Base-by-base conservation (phyloP, 2,113 vertebrate species). In the Aldabrachelys gigantea region DNA sequence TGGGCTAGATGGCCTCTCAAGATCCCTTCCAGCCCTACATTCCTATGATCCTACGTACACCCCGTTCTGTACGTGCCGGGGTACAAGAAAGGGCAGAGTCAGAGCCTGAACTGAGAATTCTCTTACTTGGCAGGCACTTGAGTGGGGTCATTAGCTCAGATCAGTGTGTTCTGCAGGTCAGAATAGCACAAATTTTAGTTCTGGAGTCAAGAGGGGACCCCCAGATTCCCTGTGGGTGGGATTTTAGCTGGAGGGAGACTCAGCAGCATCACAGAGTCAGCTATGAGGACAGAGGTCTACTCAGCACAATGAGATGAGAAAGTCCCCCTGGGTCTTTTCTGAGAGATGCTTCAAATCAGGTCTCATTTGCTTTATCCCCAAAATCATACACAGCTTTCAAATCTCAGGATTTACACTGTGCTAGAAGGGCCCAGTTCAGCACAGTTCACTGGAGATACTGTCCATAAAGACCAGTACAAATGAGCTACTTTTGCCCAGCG, bases 401-500 rank as follows among this genome's bases (percentile, higher is more conserved):
- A 54, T 54, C 52, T 54, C 52, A 6, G 11, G 11, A 12, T 31
- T 53, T 35, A 5, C 17, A 80, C 31, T 52, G 49, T 11, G 52
- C 79, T 35, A 81, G n/a, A 38, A 56, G 22, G n/a, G 35, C 52
- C 80, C 52, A 21, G 65, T n/a, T 38, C 65, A 72, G n/a, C n/a
- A 21, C 65, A 21, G 19, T 3, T 38, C 65, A 72, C 9, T 10
- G 35, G 31, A 69, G 31, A 19, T 19, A 17, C 8, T n/a, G 62
- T 65, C 35, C 38, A 5, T 38, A 21, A 62, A 72, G 65, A 38
- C 4, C n/a, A n/a, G 16, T 69, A 35, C 62, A n/a, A n/a, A 35
- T 17, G 31, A 16, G 65, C 17, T 8, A 19, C 65, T 69, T 53
- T 56, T 6, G 22, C 50, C 0, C 0, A 24, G 35, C 41, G 76